Percentiles rank a stretch among this genome's conserved stretches.
Evolutionary conservation across 2,113 vertebrate genomes (phyloP).

Genomic region (Oncorhynchus tshawytscha): DNA sequence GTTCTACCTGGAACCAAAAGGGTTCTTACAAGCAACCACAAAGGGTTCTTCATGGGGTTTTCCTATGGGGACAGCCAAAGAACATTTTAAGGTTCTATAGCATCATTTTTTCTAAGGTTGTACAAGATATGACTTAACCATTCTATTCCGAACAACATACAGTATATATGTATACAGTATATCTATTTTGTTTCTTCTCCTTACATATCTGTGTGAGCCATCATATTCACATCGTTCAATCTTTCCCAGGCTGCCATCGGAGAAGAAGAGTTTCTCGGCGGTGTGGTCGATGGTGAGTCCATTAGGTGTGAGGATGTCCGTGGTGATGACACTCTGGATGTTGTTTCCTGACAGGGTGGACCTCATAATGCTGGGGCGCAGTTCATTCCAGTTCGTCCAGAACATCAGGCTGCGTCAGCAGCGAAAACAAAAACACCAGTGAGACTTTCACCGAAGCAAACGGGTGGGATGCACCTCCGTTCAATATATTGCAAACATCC

Average conservation of each 20-base stretch:
- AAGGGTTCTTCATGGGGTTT: too few relatives aligned
- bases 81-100: too few relatives aligned
- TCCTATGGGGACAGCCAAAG: too few relatives aligned
- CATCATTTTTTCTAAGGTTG: too few relatives aligned
- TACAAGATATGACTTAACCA: too few relatives aligned
- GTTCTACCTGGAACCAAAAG: too few relatives aligned
- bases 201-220: conserved; percentile 84
- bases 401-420: conserved; percentile 80
- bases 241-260: conserved; percentile 83
- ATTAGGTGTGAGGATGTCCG: conserved; percentile 83
- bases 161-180: too few relatives aligned
- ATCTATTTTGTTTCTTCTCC: conserved; percentile 42
- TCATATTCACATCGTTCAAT: conserved; percentile 89
- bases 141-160: too few relatives aligned
- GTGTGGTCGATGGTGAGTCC: conserved; percentile 84
- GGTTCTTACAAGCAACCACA: too few relatives aligned
- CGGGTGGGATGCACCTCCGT: not conserved
- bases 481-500: not conserved
- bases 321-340: conserved; percentile 79
- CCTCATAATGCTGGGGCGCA: conserved; percentile 83
- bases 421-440: not conserved
- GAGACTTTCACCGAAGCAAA: not conserved
- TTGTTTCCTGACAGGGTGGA: conserved; percentile 80
- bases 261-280: conserved; percentile 86
- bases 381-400: conserved; percentile 91